phyloP scores from a whole-genome alignment of 1,140 invertebrate genomes.

The Achatina immaculata region DNA sequence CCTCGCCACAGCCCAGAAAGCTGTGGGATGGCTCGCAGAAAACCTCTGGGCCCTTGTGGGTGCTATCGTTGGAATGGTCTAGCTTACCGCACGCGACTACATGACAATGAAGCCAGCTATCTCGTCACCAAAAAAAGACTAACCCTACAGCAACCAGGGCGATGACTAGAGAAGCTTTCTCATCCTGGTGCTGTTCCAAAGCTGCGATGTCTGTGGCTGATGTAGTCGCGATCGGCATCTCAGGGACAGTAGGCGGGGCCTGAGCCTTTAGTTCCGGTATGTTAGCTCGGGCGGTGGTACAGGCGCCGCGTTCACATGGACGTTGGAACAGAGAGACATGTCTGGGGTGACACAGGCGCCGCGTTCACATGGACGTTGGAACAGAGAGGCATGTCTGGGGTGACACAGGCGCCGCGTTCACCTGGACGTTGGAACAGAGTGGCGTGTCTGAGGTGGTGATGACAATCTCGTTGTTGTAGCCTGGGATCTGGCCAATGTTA shows the following conservation, averaged over 20 bases:
- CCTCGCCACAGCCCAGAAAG: not conserved
- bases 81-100: not conserved
- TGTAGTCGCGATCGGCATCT: not conserved
- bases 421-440: no score
- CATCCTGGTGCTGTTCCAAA: not conserved
- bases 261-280: not conserved
- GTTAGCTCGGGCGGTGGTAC: not conserved
- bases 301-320: no score
- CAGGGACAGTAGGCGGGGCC: not conserved
- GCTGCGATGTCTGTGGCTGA: not conserved
- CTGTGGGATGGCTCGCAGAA: not conserved
- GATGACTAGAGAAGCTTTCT: not conserved
- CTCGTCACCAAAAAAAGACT: not conserved
- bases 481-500: not conserved
- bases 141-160: not conserved
- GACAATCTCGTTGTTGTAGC: conserved; percentile 34
- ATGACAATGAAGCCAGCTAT: not conserved
- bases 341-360: no score
- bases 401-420: no score
- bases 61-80: not conserved
- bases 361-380: no score
- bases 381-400: no score
- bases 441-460: not conserved
- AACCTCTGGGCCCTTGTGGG: not conserved
- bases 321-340: no score